Evolutionary conservation across 2,113 vertebrate species (phyloP), one percentile per base, ranked within the genome.

Genomic region (Hippocampus guttulatus): DNA sequence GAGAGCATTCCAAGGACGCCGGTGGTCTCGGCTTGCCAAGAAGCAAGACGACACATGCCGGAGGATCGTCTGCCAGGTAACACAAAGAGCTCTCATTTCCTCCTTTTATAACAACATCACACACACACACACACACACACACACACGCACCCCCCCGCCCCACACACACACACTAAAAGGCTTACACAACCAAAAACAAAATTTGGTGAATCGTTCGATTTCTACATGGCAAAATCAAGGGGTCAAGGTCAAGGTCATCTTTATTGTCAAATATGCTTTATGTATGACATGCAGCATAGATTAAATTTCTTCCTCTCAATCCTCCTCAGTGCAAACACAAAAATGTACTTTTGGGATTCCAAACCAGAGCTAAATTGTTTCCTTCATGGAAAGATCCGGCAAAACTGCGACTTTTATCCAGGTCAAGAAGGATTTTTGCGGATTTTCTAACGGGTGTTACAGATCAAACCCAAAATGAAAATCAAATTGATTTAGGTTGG

Each of bases 31-130:
- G 92, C 90, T 92, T 92, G 90, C 90, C 89, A 89, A 89, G 78
- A 92, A 92, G 92, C 95, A 95, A 93, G 95, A 95, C 92, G 74
- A 81, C 88, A 96, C 96, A 95, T 90, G 95, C 93, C 91, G 91
- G 81, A 91, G 25, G 87, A 92, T 92, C 14, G 92, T 91, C 93
- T 95, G 93, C 76, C 80, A 94, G 90, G 92, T 93, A 93, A 92
- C 84, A 95, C 92, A 93, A 93, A 95, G 92, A 90, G 86, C 91
- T 87, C 90, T 94, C 93, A 93, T 91, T 92, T 94, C 92, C 93
- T 93, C 89, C 88, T 86, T 75, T 70, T 63, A 77, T 51, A 51
- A 85, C 79, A 77, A 76, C 91, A 91, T 25, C 41, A 14, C 60
- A 57, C 73, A 6, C 18, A 8, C 45, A 49, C 49, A 18, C 14